A percentile compares a stretch with the other conserved stretches of the same genome.
Conservation (phyloP, 2,113 vertebrate species). For the Ictalurus furcatus region DNA sequence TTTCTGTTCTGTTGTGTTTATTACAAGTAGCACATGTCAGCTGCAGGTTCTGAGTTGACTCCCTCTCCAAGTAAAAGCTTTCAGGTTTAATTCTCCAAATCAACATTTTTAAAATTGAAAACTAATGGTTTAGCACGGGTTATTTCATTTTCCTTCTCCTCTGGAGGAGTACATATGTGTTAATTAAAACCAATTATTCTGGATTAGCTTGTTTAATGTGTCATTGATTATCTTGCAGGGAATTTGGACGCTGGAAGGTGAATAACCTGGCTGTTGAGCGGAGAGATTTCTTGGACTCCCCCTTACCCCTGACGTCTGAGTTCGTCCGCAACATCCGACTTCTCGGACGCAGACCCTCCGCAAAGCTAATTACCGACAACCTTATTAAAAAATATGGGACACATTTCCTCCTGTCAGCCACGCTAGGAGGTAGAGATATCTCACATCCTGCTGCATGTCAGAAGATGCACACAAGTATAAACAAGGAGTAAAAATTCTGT, state of each 20-base stretch:
- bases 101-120: conserved; percentile 41
- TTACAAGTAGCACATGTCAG: conserved; percentile 62
- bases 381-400: conserved; percentile 98
- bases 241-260: conserved; percentile 98
- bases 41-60: conserved; percentile 30
- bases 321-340: conserved; percentile 93
- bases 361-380: conserved; percentile 92
- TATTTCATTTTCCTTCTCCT: conserved; percentile 12
- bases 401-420: conserved; percentile 93
- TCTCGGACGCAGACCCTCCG: conserved; percentile 88
- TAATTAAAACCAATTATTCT: conserved; percentile 47
- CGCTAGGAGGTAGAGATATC: conserved; percentile 86
- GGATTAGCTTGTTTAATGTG: conserved; percentile 32
- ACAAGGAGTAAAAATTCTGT: background rate
- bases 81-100: conserved; percentile 40
- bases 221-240: conserved; percentile 75
- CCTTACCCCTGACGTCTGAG: conserved; percentile 89
- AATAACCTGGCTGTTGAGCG: conserved; percentile 94
- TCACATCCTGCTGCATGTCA: conserved; percentile 2
- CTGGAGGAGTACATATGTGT: conserved; percentile 8
- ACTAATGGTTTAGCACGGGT: conserved; percentile 39
- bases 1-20: conserved; percentile 52
- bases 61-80: background rate
- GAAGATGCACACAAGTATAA: background rate
- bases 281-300: conserved; percentile 89